phyloP scores from a whole-genome alignment of 2,888 invertebrate genomes.

The Sarcophaga subvicina region DNA sequence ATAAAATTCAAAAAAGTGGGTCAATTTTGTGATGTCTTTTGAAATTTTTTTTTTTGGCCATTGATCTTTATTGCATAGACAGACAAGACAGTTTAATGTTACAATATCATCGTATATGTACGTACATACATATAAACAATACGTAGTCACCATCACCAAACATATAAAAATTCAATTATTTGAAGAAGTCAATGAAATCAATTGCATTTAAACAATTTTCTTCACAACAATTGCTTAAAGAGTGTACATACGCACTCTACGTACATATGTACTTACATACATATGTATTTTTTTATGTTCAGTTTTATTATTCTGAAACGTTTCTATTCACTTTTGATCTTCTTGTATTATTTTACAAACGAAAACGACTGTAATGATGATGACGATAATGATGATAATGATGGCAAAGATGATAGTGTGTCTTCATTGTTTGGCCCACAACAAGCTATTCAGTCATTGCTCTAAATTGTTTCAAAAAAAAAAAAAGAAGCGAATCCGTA shows the following conservation, averaged over 20 bases:
- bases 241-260: not conserved
- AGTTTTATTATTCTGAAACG: conserved; percentile 45
- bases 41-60: conserved; percentile 14
- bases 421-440: conserved; percentile 27
- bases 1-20: conserved; percentile 29
- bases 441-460: conserved; percentile 16
- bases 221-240: not conserved
- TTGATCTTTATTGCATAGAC: conserved; percentile 27
- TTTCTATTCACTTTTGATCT: conserved; percentile 43
- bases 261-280: not conserved
- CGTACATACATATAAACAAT: too few relatives aligned
- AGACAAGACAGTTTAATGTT: conserved; percentile 5
- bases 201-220: too few relatives aligned
- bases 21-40: conserved; percentile 29
- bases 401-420: not conserved
- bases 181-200: not conserved
- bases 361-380: not conserved
- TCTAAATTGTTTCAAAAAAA: conserved; percentile 27
- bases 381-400: not conserved
- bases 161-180: conserved; percentile 2
- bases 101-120: conserved; percentile 10
- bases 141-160: not conserved
- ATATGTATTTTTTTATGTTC: not conserved
- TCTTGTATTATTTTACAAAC: conserved; percentile 15
- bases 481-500: conserved; percentile 5